Evolutionary conservation across 2,113 vertebrate species (phyloP), one percentile per base, ranked within the genome.

Genomic region (Girardinichthys multiradiatus): DNA sequence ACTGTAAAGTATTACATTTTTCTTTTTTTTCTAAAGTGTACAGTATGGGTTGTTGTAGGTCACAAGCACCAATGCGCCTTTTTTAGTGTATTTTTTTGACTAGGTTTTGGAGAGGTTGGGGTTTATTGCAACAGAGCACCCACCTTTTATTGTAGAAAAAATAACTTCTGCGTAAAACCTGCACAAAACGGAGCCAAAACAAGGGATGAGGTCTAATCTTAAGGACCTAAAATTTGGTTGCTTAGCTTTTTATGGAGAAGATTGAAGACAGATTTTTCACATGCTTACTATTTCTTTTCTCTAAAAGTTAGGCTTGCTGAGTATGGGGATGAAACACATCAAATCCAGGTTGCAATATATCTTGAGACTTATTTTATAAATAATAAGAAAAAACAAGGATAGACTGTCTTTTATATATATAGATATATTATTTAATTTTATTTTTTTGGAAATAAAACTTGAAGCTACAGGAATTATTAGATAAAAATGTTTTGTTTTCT

Each of bases 381-480:
- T 90, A 90, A 87, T 86, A 84, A 19, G 4, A 45, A 89, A 86
- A 84, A 86, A 68, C 77, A 80, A 89, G 86, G 82, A 91, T 88
- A 89, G 90, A 92, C 88, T 93, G 88, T 94, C 89, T 94, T 93
- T 93, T 94, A 92, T 93, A 94, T 92, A 35, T 54, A 93, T 91
- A 94, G 90, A 93, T 93, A 93, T 93, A 94, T 94, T 93, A 94
- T 94, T 94, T 94, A 91, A 94, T 94, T 94, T 93, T 92, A 92
- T 92, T 94, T 94, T 65, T 92, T 93, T 89, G 88, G 82, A 91
- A 92, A 92, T 92, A 92, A 93, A 93, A 93, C 91, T 94, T 94
- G 91, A 94, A 93, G 90, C 89, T 92, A 93, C 89, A 92, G 89
- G 88, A 94, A 92, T 92, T 94, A 91, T 89, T 94, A 90, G 90